Conservation (phyloP, 2,113 vertebrate genomes). For the Perca schrenkii region DNA sequence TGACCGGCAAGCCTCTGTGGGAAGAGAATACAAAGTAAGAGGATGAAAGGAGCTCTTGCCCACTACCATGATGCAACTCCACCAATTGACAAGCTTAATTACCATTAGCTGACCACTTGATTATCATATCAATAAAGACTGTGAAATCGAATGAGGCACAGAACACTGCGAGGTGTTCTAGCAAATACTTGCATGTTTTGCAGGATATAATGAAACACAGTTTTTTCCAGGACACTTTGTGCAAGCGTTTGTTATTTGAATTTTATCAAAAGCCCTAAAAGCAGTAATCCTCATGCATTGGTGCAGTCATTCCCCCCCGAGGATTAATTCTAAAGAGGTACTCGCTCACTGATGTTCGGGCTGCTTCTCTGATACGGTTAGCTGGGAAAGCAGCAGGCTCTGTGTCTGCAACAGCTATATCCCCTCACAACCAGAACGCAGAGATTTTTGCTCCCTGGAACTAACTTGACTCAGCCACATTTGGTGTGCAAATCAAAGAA, state of each 20-base stretch:
- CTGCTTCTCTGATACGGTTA: conserved; percentile 73
- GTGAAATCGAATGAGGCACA: conserved; percentile 59
- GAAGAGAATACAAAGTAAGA: conserved; percentile 50
- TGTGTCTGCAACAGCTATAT: conserved; percentile 55
- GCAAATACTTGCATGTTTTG: conserved; percentile 58
- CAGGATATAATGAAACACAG: conserved; percentile 44
- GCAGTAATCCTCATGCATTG: conserved; percentile 74
- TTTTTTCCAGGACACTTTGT: conserved; percentile 73
- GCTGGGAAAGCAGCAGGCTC: conserved; percentile 55
- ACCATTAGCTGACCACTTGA: conserved; percentile 72
- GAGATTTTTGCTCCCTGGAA: conserved; percentile 68
- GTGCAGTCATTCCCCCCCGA: conserved; percentile 43
- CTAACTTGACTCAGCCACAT: conserved; percentile 68
- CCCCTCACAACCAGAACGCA: conserved; percentile 54
- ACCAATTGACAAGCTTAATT: conserved; percentile 52
- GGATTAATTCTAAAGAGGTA: conserved; percentile 81
- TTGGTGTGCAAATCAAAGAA: conserved; percentile 66
- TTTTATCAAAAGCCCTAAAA: conserved; percentile 77
- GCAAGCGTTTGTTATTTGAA: conserved; percentile 70
- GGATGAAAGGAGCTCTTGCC: conserved; percentile 65
- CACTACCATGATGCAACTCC: conserved; percentile 39
- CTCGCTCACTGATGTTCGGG: conserved; percentile 71
- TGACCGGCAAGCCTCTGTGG: conserved; percentile 45
- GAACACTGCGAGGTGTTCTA: conserved; percentile 29
- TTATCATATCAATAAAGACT: conserved; percentile 77